Percentiles rank a stretch among this genome's conserved stretches.
phyloP scores from a whole-genome alignment of 2,113 vertebrate genomes.

The Bostrychus sinensis region DNA sequence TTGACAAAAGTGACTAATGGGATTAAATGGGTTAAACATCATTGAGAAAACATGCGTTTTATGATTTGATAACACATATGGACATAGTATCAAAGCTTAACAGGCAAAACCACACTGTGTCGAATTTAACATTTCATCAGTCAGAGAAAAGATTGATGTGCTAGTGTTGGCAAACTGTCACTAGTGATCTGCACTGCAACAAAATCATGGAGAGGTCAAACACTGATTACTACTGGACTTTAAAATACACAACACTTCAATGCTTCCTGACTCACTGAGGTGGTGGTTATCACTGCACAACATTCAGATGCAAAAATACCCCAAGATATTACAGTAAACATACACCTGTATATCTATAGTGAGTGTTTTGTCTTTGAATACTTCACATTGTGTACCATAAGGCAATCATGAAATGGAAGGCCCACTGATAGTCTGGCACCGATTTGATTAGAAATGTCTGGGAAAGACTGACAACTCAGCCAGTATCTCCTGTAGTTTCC shows the following conservation, averaged over 20 bases:
- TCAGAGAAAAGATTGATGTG: constrained; percentile 29
- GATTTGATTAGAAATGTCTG: constrained; percentile 29
- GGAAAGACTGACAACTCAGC: neutral
- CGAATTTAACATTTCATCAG: constrained; percentile 26
- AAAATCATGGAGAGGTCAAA: constrained; percentile 26
- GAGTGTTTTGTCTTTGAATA: constrained; percentile 16
- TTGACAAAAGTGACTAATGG: neutral
- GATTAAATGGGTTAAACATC: constrained; percentile 29
- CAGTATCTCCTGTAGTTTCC: neutral
- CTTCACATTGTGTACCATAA: constrained; percentile 28
- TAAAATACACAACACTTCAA: constrained; percentile 12
- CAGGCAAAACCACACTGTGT: constrained; percentile 35
- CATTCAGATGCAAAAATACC: constrained; percentile 15
- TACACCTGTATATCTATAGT: neutral
- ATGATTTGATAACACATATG: constrained; percentile 50
- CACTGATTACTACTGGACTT: constrained; percentile 39
- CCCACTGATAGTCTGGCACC: constrained; percentile 47
- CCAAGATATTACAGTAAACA: constrained; percentile 19
- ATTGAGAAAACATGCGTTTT: constrained; percentile 41
- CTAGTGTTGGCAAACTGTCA: constrained; percentile 35
- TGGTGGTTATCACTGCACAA: constrained; percentile 38
- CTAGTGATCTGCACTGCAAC: constrained; percentile 25
- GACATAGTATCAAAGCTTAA: constrained; percentile 42
- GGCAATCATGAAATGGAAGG: constrained; percentile 11
- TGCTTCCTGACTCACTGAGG: neutral